These are phyloP conservation scores for Apaloderma vittatum DNA, from an alignment of 2,113 vertebrate genomes.

Conservation along the genomic window DNA sequence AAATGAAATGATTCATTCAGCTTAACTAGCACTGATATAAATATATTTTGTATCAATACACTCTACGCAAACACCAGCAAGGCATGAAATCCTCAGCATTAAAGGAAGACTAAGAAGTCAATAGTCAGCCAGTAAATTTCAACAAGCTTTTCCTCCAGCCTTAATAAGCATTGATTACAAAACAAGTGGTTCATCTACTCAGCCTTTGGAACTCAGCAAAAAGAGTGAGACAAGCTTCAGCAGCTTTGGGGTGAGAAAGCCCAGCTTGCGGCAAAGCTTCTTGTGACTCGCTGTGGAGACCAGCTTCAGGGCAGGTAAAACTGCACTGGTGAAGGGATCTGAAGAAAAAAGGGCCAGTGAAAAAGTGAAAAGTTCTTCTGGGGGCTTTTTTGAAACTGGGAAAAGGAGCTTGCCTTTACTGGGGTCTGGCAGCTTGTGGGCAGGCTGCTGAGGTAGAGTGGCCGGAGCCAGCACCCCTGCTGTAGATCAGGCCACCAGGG, in stretches of 20 bases:
- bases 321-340: too few species aligned
- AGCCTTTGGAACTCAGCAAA: background rate
- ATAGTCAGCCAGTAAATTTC: background rate
- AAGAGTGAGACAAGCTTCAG: background rate
- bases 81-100: background rate
- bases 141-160: background rate
- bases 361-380: too few species aligned
- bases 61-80: background rate
- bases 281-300: too few species aligned
- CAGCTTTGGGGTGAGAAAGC: background rate
- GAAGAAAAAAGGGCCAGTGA: too few species aligned
- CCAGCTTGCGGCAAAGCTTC: background rate
- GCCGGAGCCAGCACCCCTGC: too few species aligned
- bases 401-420: too few species aligned
- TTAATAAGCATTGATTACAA: background rate
- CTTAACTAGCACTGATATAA: background rate
- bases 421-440: too few species aligned
- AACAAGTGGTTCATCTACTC: background rate
- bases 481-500: too few species aligned
- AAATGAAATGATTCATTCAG: fast-evolving
- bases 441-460: too few species aligned
- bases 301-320: too few species aligned
- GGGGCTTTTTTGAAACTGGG: too few species aligned
- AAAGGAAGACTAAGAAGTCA: background rate
- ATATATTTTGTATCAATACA: background rate